These are phyloP conservation scores for Octopus sinensis DNA, from an alignment of 1,140 invertebrate species.

Conservation along the genomic window DNA sequence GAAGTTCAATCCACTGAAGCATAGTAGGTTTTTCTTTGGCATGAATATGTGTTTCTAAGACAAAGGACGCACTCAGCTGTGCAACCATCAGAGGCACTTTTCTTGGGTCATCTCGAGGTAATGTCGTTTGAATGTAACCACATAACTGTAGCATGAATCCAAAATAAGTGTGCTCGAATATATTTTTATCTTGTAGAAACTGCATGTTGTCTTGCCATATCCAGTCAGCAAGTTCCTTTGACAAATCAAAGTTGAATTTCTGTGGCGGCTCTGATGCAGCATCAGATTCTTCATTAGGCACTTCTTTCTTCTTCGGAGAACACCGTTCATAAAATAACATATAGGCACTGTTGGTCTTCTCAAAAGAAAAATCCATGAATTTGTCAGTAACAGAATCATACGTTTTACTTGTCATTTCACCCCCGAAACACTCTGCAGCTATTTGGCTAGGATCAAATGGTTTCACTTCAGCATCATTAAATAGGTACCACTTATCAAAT, in stretches of 20 bases:
- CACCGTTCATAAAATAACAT: conserved; percentile 93
- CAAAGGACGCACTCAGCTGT: conserved; percentile 86
- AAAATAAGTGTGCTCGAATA: conserved; percentile 92
- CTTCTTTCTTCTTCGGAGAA: conserved; percentile 43
- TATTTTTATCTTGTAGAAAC: conserved; percentile 90
- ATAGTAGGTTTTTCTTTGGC: conserved; percentile 96
- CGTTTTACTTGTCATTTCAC: conserved; percentile 95
- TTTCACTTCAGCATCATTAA: conserved; percentile 95
- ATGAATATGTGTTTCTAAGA: conserved; percentile 93
- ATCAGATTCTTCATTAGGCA: conserved; percentile 25
- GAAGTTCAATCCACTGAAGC: conserved; percentile 91
- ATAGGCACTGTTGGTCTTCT: conserved; percentile 95
- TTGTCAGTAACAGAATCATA: conserved; percentile 94
- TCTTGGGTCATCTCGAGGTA: conserved; percentile 70
- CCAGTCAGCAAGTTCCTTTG: conserved; percentile 53
- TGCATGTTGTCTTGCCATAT: conserved; percentile 93
- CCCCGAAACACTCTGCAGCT: conserved; percentile 91
- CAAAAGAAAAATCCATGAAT: conserved; percentile 95
- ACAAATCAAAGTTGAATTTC: conserved; percentile 53
- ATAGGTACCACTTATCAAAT: conserved; percentile 85
- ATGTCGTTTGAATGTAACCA: conserved; percentile 84
- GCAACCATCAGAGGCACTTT: conserved; percentile 80
- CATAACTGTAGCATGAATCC: conserved; percentile 97
- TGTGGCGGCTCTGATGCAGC: conserved; percentile 18
- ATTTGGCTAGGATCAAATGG: conserved; percentile 91